phyloP scores from a whole-genome alignment of 2,797 vertebrate species.

The Myotis findleyi region DNA sequence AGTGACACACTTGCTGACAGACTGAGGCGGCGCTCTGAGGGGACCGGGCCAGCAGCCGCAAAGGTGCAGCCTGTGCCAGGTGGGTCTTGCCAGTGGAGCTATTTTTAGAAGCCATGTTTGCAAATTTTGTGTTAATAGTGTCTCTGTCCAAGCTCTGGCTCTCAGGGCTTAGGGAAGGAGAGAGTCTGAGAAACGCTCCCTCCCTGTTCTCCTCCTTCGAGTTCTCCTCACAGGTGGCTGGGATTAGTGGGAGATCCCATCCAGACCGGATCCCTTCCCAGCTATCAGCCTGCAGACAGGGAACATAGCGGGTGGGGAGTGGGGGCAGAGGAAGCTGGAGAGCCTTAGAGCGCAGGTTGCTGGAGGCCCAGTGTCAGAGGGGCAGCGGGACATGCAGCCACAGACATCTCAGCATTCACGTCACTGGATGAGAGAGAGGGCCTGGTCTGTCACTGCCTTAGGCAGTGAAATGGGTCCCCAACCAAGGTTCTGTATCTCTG shows the following conservation, averaged over 20 bases:
- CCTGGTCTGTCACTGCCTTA: not conserved
- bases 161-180: slow-evolving; percentile 49
- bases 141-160: slow-evolving; percentile 82
- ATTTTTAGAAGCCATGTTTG: slow-evolving; percentile 83
- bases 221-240: slow-evolving; percentile 75
- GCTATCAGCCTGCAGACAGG: not conserved
- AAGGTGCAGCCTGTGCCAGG: slow-evolving; percentile 80
- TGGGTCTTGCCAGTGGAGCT: slow-evolving; percentile 78
- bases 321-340: not conserved
- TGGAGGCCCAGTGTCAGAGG: not conserved
- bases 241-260: not conserved
- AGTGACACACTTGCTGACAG: slow-evolving; percentile 80
- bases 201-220: not conserved
- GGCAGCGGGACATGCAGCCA: not conserved
- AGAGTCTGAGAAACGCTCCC: slow-evolving; percentile 19
- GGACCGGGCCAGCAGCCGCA: slow-evolving; percentile 70
- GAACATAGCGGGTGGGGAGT: not conserved
- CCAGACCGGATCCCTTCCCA: not conserved
- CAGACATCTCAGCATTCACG: not conserved
- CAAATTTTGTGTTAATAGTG: slow-evolving; percentile 82
- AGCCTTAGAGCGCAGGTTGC: not conserved
- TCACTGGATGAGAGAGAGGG: not conserved
- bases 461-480: not conserved
- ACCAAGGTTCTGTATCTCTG: not conserved
- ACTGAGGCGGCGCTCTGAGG: slow-evolving; percentile 52